A percentile compares a stretch with the other conserved stretches of the same genome.
Conservation (phyloP, 2,888 invertebrate genomes). For the Pasiphila rectangulata region DNA sequence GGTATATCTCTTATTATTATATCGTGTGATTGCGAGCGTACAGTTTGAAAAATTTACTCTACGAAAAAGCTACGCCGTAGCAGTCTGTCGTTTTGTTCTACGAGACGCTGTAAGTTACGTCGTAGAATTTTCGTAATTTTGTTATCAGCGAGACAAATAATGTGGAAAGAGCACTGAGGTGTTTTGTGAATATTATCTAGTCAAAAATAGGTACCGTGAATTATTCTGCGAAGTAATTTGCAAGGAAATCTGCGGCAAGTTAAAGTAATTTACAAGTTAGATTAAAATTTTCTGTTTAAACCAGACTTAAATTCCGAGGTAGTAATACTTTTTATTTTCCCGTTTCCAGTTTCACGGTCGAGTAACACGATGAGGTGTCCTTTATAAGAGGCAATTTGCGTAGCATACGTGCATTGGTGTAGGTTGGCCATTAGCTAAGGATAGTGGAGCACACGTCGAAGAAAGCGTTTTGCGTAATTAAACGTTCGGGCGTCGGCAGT, state of each 20-base stretch:
- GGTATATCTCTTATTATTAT: slow-evolving; percentile 4
- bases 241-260: slow-evolving; percentile 6
- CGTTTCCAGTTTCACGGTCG: slow-evolving; percentile 11
- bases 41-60: slow-evolving; percentile 3
- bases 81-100: slow-evolving; percentile 7
- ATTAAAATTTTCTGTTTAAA: slow-evolving; percentile 14
- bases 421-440: slow-evolving; percentile 29
- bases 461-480: slow-evolving; percentile 72
- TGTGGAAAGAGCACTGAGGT: slow-evolving; percentile 8
- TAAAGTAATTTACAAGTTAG: slow-evolving; percentile 13
- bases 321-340: slow-evolving; percentile 14
- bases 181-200: slow-evolving; percentile 6
- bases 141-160: slow-evolving; percentile 8
- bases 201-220: slow-evolving; percentile 4
- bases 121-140: slow-evolving; percentile 6
- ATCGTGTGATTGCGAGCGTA: slow-evolving; percentile 6
- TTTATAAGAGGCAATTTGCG: slow-evolving; percentile 7
- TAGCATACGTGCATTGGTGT: slow-evolving; percentile 6
- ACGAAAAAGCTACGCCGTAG: slow-evolving; percentile 18
- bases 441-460: slow-evolving; percentile 43
- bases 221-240: slow-evolving; percentile 5
- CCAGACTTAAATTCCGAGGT: slow-evolving; percentile 11
- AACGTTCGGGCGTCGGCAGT: slow-evolving; percentile 70
- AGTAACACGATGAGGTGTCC: slow-evolving; percentile 12
- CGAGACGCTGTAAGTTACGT: not conserved